Conservation (phyloP, 1,140 invertebrate genomes). For the Drosophila paulistorum region DNA sequence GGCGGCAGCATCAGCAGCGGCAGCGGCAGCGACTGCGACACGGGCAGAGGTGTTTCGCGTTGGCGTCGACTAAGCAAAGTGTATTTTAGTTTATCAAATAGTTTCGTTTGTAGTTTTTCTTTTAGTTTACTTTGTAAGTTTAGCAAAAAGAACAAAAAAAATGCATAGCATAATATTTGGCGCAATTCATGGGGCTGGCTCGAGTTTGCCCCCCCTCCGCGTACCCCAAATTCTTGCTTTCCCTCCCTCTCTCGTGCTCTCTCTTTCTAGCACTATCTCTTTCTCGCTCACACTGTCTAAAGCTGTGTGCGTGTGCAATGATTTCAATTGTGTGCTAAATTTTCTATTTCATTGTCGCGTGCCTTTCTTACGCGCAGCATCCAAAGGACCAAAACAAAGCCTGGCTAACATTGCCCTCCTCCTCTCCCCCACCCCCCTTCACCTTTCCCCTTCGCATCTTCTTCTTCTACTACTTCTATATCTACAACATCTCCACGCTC, state of each 20-base stretch:
- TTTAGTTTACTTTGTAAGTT: neutral
- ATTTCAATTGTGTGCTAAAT: constrained; percentile 76
- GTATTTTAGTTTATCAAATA: constrained; percentile 1
- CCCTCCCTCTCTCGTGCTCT: neutral
- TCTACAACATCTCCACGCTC: neutral
- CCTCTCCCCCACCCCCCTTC: too few relatives aligned
- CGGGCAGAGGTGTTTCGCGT: neutral
- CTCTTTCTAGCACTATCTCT: neutral
- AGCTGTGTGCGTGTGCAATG: constrained; percentile 50
- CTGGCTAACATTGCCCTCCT: neutral
- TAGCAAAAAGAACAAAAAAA: constrained; percentile 5
- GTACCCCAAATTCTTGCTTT: too few relatives aligned
- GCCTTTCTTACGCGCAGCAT: constrained; percentile 31
- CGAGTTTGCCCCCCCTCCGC: too few relatives aligned
- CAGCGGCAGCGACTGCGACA: neutral
- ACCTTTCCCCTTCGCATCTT: too few relatives aligned
- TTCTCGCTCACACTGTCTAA: neutral
- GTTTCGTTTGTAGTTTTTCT: neutral
- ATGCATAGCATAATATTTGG: constrained; percentile 59
- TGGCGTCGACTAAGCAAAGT: neutral
- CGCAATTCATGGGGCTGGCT: constrained; percentile 16
- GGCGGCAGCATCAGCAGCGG: constrained; percentile 7
- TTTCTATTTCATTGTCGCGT: constrained; percentile 72
- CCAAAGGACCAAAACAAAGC: constrained; percentile 13
- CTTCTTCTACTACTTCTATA: neutral